Evolutionary conservation across 2,797 vertebrate species (phyloP).

Genomic region (Potorous gilbertii): DNA sequence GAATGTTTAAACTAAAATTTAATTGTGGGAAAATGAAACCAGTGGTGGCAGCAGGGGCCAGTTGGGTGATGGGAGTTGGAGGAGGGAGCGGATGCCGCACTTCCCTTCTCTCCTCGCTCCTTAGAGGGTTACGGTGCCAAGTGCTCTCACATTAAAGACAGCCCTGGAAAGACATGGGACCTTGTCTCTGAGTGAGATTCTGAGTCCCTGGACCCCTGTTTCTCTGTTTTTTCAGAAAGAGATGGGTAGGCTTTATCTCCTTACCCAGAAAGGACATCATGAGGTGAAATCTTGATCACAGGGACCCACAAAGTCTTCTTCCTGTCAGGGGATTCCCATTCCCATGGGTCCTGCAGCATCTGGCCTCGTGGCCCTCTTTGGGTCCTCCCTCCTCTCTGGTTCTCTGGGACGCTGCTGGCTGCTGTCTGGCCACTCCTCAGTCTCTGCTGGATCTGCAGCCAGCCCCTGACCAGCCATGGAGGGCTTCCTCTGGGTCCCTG

Average conservation of each 20-base stretch:
- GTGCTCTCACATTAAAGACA: neutral
- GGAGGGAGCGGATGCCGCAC: neutral
- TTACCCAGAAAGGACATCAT: no score
- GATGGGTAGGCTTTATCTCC: no score
- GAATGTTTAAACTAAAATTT: slow-evolving; percentile 23
- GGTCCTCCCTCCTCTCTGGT: no score
- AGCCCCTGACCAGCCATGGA: neutral
- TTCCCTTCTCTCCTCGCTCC: neutral
- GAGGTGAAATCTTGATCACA: no score
- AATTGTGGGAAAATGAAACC: neutral
- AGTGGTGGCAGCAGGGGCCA: neutral
- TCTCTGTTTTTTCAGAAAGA: neutral
- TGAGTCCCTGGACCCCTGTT: neutral
- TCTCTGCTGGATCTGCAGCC: no score
- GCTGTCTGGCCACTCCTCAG: no score
- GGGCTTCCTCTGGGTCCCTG: no score
- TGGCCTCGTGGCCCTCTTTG: neutral
- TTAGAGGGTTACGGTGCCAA: neutral
- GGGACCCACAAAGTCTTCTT: no score
- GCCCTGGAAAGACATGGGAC: neutral
- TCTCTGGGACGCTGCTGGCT: no score
- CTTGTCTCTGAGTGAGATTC: neutral
- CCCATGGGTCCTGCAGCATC: no score
- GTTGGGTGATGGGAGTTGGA: neutral
- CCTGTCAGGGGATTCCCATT: no score